Base-by-base conservation (phyloP, 1,140 invertebrate species). In the Cataglyphis hispanica region DNA sequence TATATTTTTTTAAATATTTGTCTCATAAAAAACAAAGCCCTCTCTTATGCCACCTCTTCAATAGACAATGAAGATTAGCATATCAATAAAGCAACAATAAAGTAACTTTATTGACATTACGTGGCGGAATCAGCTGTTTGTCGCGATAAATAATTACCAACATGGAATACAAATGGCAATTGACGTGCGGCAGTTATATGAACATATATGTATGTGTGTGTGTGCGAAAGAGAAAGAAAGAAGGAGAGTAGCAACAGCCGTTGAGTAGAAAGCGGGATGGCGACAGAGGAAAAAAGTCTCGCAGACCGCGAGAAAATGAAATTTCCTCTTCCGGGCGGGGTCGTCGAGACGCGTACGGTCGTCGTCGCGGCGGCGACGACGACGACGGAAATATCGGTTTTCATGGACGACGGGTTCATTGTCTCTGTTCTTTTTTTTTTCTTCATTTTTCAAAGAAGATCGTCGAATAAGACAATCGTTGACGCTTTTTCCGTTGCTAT, bases 351-450 rank as follows among this genome's bases (percentile, higher is more conserved):
- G 70, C 89, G 67, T 86, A 83, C 58, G 80, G 74, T 69, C 58
- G 84, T 67, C 61, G 37, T 70, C 66, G 37, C 25, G 19, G 19
- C 43, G 37, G 58, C n/a, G 80, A 85, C 58, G 76, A 84, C n/a
- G 80, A 85, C 58, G 76, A 84, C 89, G 89, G 89, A 90, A 87
- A 86, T 91, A 91, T 90, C 80, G 87, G 87, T 86, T 90, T 88
- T 89, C 80, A 70, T 70, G 67, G 74, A 78, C 86, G 70, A 90
- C 63, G 46, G 66, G 43, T 86, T 66, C 83, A 90, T 90, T 90
- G 89, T 88, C 83, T 90, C 67, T 58, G 31, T 50, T 22, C 19
- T 27, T 66, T n/a, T 56, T 31, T 40, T 34, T 69, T n/a, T n/a
- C 31, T 70, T 31, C 27, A 34, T 58, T 81, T 50, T 58, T 19